Evolutionary conservation across 2,888 invertebrate genomes (phyloP), one percentile per base, ranked within the genome.

Genomic region (Ormyrus nitidulus): DNA sequence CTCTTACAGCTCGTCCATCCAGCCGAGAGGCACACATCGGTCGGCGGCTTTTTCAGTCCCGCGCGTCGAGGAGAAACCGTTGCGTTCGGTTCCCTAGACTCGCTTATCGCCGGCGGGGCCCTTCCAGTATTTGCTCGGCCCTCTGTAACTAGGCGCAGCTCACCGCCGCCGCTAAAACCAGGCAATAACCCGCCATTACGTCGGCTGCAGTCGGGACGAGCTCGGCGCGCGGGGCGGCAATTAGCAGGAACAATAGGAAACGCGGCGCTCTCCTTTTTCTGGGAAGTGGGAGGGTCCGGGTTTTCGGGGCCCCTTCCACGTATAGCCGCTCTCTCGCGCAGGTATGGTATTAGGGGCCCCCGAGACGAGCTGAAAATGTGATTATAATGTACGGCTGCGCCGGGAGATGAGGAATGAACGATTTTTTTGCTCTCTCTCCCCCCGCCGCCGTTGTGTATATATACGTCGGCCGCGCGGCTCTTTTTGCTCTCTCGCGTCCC

Each of bases 211-310:
- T 9, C 61, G n/a, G 76, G 81, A 70, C 66, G 69, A 48, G 83
- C 59, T 84, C 82, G 85, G 85, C 85, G 51, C 68, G 48, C 58
- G 86, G 88, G 86, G 87, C 87, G 89, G 90, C 90, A 90, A 90
- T 90, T 90, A 90, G 89, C 87, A 89, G 88, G 90, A 90, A 90
- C 90, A 90, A 90, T 90, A 87, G 89, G 87, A 85, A 85, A n/a
- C 51, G 9, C 75, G 59, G 56, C 44, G 66, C 76, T 72, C 80
- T 76, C 62, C 86, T 83, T 81, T 85, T 89, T 89, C 89, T 87
- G 85, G 84, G 88, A 89, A 89, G 88, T 86, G 85, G 88, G 87
- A 86, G 86, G 86, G 84, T 81, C 83, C 19, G 19, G 19, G 19
- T 19, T 19, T 19, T 19, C 19, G 19, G 19, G 51, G 19, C 34